phyloP scores from a whole-genome alignment of 2,797 vertebrate genomes.

The Hydrocynus forskahlii region DNA sequence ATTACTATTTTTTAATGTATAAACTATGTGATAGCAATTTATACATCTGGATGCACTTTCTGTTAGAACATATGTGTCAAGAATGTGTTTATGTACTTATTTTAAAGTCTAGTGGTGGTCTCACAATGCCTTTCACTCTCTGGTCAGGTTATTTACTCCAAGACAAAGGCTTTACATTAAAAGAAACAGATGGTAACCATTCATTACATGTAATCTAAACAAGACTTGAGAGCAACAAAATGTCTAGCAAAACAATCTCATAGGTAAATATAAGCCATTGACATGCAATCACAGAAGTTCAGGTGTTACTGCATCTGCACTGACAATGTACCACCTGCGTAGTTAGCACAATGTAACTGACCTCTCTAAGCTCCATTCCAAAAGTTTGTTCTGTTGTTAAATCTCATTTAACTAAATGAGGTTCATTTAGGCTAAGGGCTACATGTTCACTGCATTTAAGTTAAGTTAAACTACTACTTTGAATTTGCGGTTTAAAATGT shows the following conservation, averaged over 20 bases:
- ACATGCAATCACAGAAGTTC: background rate
- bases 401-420: background rate
- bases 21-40: background rate
- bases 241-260: background rate
- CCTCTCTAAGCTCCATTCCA: background rate
- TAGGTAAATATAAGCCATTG: background rate
- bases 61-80: background rate
- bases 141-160: slow-evolving; percentile 26
- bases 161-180: background rate
- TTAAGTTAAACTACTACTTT: too few relatives aligned
- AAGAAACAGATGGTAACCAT: slow-evolving; percentile 5
- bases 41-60: background rate
- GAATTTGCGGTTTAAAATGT: too few relatives aligned
- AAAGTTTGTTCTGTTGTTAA: background rate
- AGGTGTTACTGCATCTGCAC: background rate
- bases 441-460: too few relatives aligned
- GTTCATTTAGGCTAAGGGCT: background rate
- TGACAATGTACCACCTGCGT: background rate
- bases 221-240: background rate
- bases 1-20: background rate
- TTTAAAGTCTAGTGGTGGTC: slow-evolving; percentile 26
- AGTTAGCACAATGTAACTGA: background rate
- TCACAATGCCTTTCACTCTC: background rate
- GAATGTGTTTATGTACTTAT: slow-evolving; percentile 22
- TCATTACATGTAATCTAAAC: slow-evolving; percentile 2